A percentile compares a stretch with the other conserved stretches of the same genome.
Conservation (phyloP, 2,888 invertebrate species). For the Synanthedon andrenaeformis region DNA sequence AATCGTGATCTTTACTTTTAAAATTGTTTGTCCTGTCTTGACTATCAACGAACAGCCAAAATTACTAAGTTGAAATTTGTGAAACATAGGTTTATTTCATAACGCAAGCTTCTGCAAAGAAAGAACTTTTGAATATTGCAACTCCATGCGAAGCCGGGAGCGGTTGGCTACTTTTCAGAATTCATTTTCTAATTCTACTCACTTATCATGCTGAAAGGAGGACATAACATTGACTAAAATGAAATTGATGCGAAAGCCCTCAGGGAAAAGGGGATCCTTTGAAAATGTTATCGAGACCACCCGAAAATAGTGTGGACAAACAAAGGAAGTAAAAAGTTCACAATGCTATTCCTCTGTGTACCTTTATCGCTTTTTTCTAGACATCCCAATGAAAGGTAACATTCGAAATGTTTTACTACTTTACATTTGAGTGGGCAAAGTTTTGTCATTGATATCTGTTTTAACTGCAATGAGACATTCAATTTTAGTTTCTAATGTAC, state of each 20-base stretch:
- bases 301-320: slow-evolving; percentile 36
- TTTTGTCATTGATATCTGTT: background rate
- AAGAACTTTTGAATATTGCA: too few species aligned
- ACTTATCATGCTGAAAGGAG: background rate
- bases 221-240: background rate
- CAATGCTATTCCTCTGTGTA: slow-evolving; percentile 8
- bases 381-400: background rate
- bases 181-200: too few species aligned
- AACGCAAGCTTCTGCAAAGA: too few species aligned
- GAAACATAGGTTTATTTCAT: too few species aligned
- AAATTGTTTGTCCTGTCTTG: too few species aligned
- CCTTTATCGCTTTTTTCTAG: background rate
- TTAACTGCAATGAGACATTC: too few species aligned
- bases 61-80: too few species aligned
- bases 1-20: too few species aligned
- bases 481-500: too few species aligned
- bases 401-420: background rate
- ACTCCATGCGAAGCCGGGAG: too few species aligned
- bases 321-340: slow-evolving; percentile 23
- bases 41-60: too few species aligned
- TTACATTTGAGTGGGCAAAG: background rate
- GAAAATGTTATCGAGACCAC: slow-evolving; percentile 37
- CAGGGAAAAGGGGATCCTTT: slow-evolving; percentile 29
- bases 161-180: too few species aligned
- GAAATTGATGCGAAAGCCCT: slow-evolving; percentile 16